A percentile compares a stretch with the other conserved stretches of the same genome.
Conservation (phyloP, 2,113 vertebrate genomes). For the Tautogolabrus adspersus region DNA sequence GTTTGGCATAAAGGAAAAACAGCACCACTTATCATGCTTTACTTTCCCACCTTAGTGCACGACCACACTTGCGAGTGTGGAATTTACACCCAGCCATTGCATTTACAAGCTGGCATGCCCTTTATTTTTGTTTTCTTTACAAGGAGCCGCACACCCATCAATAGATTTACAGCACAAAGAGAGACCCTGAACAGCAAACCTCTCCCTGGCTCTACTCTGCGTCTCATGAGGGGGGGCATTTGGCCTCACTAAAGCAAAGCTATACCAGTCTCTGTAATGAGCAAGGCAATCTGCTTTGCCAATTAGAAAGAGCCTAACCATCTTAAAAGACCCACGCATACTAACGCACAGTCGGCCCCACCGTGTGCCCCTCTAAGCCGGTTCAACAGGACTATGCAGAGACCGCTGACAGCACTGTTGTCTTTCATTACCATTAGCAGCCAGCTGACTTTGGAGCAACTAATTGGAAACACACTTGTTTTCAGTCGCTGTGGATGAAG, state of each 20-base stretch:
- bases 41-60: constrained; percentile 30
- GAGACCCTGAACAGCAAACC: constrained; percentile 15
- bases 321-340: constrained; percentile 64
- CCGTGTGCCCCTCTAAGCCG: constrained; percentile 20
- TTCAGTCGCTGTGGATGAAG: constrained; percentile 44
- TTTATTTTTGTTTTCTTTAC: constrained; percentile 62
- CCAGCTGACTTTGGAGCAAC: constrained; percentile 48
- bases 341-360: constrained; percentile 51
- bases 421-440: constrained; percentile 54
- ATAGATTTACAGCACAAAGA: constrained; percentile 29
- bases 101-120: constrained; percentile 59
- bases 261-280: constrained; percentile 55
- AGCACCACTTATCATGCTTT: constrained; percentile 33
- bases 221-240: constrained; percentile 31
- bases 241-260: constrained; percentile 37
- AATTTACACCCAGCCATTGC: constrained; percentile 35
- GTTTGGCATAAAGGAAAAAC: constrained; percentile 19
- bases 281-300: constrained; percentile 47
- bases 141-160: constrained; percentile 40
- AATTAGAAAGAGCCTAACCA: constrained; percentile 57
- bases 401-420: constrained; percentile 34
- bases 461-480: constrained; percentile 79
- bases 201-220: background rate
- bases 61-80: constrained; percentile 15
- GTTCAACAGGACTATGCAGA: constrained; percentile 7